phyloP scores from a whole-genome alignment of 2,888 invertebrate species.

The Endomychus coccineus region DNA sequence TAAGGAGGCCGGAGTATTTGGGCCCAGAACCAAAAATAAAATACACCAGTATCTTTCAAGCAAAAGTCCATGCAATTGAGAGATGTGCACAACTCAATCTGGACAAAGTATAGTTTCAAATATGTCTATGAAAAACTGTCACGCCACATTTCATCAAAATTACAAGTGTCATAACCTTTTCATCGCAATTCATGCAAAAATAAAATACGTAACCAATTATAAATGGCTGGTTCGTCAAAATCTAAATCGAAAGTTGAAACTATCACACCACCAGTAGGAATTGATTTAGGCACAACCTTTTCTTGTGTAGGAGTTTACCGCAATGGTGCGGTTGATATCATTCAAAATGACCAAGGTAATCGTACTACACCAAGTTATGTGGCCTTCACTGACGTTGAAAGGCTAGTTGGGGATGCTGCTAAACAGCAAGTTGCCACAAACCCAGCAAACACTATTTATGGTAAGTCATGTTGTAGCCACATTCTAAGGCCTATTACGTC shows the following conservation, averaged over 20 bases:
- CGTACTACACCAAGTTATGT: conserved; percentile 51
- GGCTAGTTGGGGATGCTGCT: conserved; percentile 45
- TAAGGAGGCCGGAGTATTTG: no score
- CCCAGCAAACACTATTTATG: conserved; percentile 48
- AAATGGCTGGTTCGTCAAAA: no score
- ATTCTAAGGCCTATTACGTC: neutral
- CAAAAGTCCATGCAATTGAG: no score
- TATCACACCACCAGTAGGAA: conserved; percentile 43
- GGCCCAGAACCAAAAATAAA: no score
- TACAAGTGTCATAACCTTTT: conserved; percentile 7
- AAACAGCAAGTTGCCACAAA: conserved; percentile 43
- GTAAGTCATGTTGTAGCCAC: conserved; percentile 18
- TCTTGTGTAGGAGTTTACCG: conserved; percentile 51
- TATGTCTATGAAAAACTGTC: no score
- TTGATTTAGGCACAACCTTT: conserved; percentile 58
- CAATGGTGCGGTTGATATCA: conserved; percentile 49
- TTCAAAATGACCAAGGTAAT: conserved; percentile 52
- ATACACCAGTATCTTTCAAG: no score
- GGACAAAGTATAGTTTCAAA: no score
- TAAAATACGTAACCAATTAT: no score
- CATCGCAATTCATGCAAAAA: conserved; percentile 7
- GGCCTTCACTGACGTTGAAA: conserved; percentile 48
- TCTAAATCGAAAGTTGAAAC: conserved; percentile 6
- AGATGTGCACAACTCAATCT: no score
- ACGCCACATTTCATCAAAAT: conserved; percentile 7